Base-by-base conservation (phyloP, 2,888 invertebrate genomes). In the Plemyria rubiginata region DNA sequence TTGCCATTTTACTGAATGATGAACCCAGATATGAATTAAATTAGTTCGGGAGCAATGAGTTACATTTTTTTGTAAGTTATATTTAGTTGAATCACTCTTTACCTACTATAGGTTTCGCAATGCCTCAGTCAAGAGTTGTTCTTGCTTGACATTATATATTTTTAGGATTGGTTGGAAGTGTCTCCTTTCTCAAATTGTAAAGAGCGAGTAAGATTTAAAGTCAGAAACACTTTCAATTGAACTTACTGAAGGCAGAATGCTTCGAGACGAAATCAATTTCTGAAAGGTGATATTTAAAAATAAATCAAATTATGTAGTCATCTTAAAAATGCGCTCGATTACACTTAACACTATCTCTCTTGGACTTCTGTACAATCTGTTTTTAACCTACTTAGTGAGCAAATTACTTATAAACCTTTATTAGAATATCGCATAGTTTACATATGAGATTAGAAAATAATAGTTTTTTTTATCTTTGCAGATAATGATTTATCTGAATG, bases 371-470 rank as follows among this genome's bases (percentile, higher is more conserved):
- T 73, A 71, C 70, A 62, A 54, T 77, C 65, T 72, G 71, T 71
- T 70, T 76, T 72, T 70, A 74, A 75, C 75, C 77, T 73, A 78
- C 75, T 76, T 71, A 75, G 69, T 75, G 76, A 75, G 73, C 80
- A 85, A 81, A 75, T 38, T 38, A 70, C 16, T 75, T 78, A 73
- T 11, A 1, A 38, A 71, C 70, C 74, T 79, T 79, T 80, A 79
- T 76, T 84, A 80, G 70, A 80, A 77, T 79, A 80, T 75, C 75
- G 76, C 76, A 79, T 74, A 78, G 73, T 74, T 82, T 82, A 82
- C 79, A 81, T 82, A 78, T 81, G 87, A 88, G 81, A 86, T 88
- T 90, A 90, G 87, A 88, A 66, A 86, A 88, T 84, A 86, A 89
- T 87, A 89, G 86, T 82, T 85, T 85, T 82, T 82, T 85, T 85